These are phyloP conservation scores for Creontiades dilutus DNA, from an alignment of 2,888 invertebrate genomes.

Conservation along the genomic window DNA sequence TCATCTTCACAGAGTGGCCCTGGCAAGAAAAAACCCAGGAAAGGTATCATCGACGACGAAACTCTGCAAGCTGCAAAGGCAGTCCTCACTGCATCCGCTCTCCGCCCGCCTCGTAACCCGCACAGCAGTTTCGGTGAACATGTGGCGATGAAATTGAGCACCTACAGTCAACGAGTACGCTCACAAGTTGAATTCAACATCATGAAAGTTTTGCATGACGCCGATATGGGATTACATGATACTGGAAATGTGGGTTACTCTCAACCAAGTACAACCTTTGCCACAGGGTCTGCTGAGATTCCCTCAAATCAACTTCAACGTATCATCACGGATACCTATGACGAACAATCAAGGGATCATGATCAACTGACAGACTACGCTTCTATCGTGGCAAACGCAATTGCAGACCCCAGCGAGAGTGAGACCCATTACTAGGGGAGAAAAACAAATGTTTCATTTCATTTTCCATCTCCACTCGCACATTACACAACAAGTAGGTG, in stretches of 20 bases:
- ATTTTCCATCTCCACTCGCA: constrained; percentile 22
- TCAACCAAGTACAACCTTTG: constrained; percentile 19
- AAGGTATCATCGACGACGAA: constrained; percentile 41
- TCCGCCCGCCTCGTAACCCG: not conserved
- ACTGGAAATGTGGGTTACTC: constrained; percentile 6
- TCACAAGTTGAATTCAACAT: constrained; percentile 54
- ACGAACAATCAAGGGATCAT: not conserved
- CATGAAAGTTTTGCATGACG: constrained; percentile 61
- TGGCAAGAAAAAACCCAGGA: not conserved
- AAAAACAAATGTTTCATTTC: constrained; percentile 28
- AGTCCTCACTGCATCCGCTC: too few relatives aligned
- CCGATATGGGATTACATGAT: constrained; percentile 63
- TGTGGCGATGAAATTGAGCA: constrained; percentile 63
- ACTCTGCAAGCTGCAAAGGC: constrained; percentile 33
- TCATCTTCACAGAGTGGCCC: constrained; percentile 20
- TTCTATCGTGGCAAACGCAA: constrained; percentile 28
- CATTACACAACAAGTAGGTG: constrained; percentile 6
- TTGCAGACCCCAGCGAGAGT: constrained; percentile 28
- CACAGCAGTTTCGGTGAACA: constrained; percentile 62
- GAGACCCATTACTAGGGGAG: constrained; percentile 13
- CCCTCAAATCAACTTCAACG: constrained; percentile 45
- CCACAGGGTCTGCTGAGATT: constrained; percentile 40
- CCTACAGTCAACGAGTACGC: constrained; percentile 39
- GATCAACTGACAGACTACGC: not conserved
- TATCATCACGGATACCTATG: constrained; percentile 38